A percentile compares a stretch with the other conserved stretches of the same genome.
Conservation (phyloP, 2,888 invertebrate species). For the Cartodere bifasciata region DNA sequence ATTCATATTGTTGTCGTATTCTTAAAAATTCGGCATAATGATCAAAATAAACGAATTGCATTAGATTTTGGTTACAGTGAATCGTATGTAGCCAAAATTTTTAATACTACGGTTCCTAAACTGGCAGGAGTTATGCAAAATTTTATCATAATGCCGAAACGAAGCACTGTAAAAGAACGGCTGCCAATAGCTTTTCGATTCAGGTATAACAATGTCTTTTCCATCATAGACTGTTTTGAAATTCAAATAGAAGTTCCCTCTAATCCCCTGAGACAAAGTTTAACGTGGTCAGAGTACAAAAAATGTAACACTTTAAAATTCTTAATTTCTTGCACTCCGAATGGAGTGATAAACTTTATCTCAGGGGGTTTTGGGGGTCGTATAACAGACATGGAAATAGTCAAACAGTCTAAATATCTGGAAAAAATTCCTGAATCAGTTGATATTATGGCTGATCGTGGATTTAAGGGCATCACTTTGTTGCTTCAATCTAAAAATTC, state of each 20-base stretch:
- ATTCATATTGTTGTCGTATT: no score
- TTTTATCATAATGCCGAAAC: constrained; percentile 12
- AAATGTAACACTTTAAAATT: constrained; percentile 21
- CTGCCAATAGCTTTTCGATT: constrained; percentile 17
- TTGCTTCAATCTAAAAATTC: constrained; percentile 11
- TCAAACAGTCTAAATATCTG: constrained; percentile 16
- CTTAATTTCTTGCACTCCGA: constrained; percentile 17
- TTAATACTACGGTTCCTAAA: constrained; percentile 9
- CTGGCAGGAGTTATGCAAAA: constrained; percentile 10
- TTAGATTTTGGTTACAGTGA: constrained; percentile 8
- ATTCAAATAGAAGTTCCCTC: constrained; percentile 29
- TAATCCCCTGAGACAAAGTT: constrained; percentile 23
- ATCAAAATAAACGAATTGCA: neutral
- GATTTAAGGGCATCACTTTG: constrained; percentile 17
- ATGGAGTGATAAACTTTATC: constrained; percentile 22
- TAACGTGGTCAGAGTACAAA: constrained; percentile 27
- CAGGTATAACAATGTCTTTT: constrained; percentile 17
- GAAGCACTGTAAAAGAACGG: constrained; percentile 10
- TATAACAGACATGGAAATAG: constrained; percentile 17
- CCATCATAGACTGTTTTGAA: constrained; percentile 29
- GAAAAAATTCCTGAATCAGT: no score
- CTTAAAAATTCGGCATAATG: constrained; percentile 10
- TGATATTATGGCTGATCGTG: constrained; percentile 18
- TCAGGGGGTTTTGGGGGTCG: constrained; percentile 23
- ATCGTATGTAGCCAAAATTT: constrained; percentile 12